Base-by-base conservation (phyloP, 2,888 invertebrate species). In the Erebia epiphron region DNA sequence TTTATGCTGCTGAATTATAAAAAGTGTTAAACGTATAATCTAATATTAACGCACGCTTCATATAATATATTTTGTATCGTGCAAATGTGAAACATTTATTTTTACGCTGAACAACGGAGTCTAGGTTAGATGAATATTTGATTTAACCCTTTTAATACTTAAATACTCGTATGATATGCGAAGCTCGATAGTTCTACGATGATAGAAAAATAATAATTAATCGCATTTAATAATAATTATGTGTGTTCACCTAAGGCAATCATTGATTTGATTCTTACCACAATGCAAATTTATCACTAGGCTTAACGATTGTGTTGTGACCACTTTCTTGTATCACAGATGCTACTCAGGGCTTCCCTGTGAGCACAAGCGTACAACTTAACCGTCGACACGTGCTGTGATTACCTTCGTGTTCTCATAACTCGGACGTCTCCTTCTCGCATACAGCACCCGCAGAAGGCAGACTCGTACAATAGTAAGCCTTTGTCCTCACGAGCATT, bases 371-470 rank as follows among this genome's bases (percentile, higher is more conserved):
- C 88, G 86, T 87, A 83, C 83, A 86, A 86, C 81, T 84, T 83
- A 83, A 81, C 80, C 88, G 88, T 85, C 88, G 87, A 91, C 92
- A 90, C 91, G 88, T 88, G 88, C 88, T 87, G 89, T 86, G 89
- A 87, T 88, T 85, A 82, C 80, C 84, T 87, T 86, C 89, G 91
- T 88, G 91, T 90, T 89, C 82, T 88, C 86, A 89, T 91, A 86
- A 83, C 82, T 89, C 87, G 93, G 94, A 95, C 94, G 96, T 95
- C 95, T 95, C 96, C 96, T 96, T 96, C 96, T 96, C 96, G 94
- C 94, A 94, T 96, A 96, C 96, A 96, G 96, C 96, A 96, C 94
- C 95, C 95, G 96, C 96, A 95, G 96, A 96, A 96, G 96, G 96
- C 94, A 95, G 95, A 94, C 87, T 81, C 85, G 83, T 90, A 85